Evolutionary conservation across 2,797 vertebrate species (phyloP).

Genomic region (Danio kyathit): DNA sequence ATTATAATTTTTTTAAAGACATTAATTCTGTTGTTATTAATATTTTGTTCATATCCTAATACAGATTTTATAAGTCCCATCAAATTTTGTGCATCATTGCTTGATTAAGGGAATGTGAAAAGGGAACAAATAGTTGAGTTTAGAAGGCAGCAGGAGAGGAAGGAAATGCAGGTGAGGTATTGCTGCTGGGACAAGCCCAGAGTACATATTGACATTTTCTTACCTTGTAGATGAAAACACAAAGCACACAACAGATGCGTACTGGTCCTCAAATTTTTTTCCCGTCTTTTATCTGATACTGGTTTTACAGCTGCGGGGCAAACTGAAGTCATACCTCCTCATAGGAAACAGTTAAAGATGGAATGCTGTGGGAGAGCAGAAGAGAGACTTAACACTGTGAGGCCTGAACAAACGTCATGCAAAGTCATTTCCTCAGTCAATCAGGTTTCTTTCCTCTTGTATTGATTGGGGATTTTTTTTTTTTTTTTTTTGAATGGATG

Average conservation of each 20-base stretch:
- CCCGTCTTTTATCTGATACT: constrained; percentile 41
- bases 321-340: constrained; percentile 55
- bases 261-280: constrained; percentile 25
- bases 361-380: constrained; percentile 45
- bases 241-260: constrained; percentile 54
- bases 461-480: constrained; percentile 27
- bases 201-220: constrained; percentile 66
- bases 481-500: constrained; percentile 72
- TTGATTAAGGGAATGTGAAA: not conserved
- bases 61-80: too few species aligned
- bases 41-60: too few species aligned
- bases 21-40: too few species aligned
- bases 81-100: too few species aligned
- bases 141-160: constrained; percentile 36
- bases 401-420: not conserved
- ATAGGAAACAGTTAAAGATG: constrained; percentile 53
- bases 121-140: constrained; percentile 65
- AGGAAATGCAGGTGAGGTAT: constrained; percentile 46
- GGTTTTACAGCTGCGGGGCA: constrained; percentile 58
- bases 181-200: constrained; percentile 53
- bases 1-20: too few species aligned
- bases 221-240: constrained; percentile 61
- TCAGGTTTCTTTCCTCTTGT: constrained; percentile 8
- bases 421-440: constrained; percentile 6
- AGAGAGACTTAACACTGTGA: constrained; percentile 18